A percentile compares a stretch with the other conserved stretches of the same genome.
phyloP scores from a whole-genome alignment of 1,140 invertebrate species.

The Harpegnathos saltator region DNA sequence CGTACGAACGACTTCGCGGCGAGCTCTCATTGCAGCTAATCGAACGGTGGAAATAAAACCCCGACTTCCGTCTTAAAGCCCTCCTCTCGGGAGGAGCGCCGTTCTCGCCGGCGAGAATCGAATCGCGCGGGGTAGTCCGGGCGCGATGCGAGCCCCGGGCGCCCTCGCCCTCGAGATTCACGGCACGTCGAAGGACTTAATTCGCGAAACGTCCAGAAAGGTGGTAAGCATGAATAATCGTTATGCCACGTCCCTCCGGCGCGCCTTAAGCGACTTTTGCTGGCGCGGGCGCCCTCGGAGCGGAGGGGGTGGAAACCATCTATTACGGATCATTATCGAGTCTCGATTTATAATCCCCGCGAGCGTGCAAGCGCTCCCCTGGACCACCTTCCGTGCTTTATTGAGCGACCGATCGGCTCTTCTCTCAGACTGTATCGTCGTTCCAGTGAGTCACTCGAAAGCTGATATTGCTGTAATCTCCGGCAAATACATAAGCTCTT shows the following conservation, averaged over 20 bases:
- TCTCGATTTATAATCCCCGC: conserved; percentile 73
- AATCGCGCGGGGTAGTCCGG: conserved; percentile 23
- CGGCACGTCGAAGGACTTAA: conserved; percentile 76
- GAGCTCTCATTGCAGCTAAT: conserved; percentile 28
- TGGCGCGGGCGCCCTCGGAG: conserved; percentile 39
- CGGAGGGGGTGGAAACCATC: conserved; percentile 57
- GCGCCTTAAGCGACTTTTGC: conserved; percentile 42
- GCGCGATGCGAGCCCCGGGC: conserved; percentile 22
- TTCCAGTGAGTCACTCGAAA: conserved; percentile 1
- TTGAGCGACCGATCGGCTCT: conserved; percentile 23
- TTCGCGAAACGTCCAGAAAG: conserved; percentile 73
- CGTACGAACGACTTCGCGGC: not conserved
- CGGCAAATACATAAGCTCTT: not conserved
- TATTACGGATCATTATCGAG: conserved; percentile 77
- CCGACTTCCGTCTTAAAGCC: conserved; percentile 14
- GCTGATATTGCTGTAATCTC: not conserved
- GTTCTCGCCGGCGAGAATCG: conserved; percentile 19
- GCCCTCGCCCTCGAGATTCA: conserved; percentile 66
- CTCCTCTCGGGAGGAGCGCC: not conserved
- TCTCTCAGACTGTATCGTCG: conserved; percentile 15
- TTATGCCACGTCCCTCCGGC: conserved; percentile 27
- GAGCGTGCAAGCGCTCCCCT: conserved; percentile 41
- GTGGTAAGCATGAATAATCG: conserved; percentile 79
- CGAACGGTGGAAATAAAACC: conserved; percentile 29
- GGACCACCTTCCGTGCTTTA: conserved; percentile 50